Conservation (phyloP, 1,140 invertebrate species). For the Parasteatoda tepidariorum region DNA sequence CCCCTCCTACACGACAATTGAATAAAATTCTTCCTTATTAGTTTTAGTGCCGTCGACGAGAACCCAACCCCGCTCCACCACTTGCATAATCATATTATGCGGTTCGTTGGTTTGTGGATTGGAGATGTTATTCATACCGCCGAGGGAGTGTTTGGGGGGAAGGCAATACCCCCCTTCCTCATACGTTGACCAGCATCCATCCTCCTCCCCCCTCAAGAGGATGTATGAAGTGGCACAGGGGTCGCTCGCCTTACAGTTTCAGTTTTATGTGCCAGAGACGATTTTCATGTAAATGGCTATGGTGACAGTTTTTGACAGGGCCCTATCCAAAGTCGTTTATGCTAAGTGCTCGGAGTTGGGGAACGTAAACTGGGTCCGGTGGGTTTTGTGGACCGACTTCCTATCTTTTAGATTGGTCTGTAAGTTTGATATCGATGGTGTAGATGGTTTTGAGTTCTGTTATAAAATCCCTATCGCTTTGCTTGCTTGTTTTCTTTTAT, state of each 20-base stretch:
- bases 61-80: neutral
- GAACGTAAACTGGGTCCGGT: neutral
- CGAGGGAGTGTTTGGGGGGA: neutral
- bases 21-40: slow-evolving; percentile 32
- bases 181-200: neutral
- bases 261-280: neutral
- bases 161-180: neutral
- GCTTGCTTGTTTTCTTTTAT: too few species aligned
- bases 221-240: neutral
- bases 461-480: too few species aligned
- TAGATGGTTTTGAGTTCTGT: too few species aligned
- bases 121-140: slow-evolving; percentile 35
- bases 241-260: neutral
- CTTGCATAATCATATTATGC: slow-evolving; percentile 36
- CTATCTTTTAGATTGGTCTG: too few species aligned
- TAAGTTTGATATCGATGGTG: too few species aligned
- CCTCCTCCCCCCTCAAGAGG: slow-evolving; percentile 4
- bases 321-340: neutral
- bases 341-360: neutral
- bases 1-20: slow-evolving; percentile 12
- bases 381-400: too few species aligned
- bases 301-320: slow-evolving; percentile 30
- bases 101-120: slow-evolving; percentile 37
- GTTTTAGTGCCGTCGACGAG: slow-evolving; percentile 5
- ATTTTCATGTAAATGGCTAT: slow-evolving; percentile 36